A percentile compares a stretch with the other conserved stretches of the same genome.
Conservation (phyloP, 2,888 invertebrate species). For the Cremastinae sp. region DNA sequence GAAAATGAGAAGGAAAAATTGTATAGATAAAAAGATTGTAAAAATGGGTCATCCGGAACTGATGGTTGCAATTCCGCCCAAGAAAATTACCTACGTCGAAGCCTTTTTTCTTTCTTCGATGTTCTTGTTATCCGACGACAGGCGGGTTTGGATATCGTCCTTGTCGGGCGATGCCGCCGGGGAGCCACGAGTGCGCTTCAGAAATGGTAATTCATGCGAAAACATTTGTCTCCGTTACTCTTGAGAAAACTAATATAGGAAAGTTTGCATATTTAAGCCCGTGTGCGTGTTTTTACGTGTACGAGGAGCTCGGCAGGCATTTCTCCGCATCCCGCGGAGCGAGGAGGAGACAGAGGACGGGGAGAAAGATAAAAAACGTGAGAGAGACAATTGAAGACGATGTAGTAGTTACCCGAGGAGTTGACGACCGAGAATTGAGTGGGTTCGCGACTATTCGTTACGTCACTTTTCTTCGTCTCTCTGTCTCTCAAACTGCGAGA, state of each 20-base stretch:
- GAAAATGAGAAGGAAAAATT: slow-evolving; percentile 5
- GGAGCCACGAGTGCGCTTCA: slow-evolving; percentile 16
- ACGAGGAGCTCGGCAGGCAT: slow-evolving; percentile 1
- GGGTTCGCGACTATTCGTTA: slow-evolving; percentile 54
- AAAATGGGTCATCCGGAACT: slow-evolving; percentile 15
- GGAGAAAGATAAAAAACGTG: not conserved
- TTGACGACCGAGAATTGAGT: slow-evolving; percentile 55
- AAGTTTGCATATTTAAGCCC: slow-evolving; percentile 30
- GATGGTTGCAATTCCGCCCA: slow-evolving; percentile 54
- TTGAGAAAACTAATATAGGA: slow-evolving; percentile 48
- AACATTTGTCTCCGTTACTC: slow-evolving; percentile 47
- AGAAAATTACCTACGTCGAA: slow-evolving; percentile 49
- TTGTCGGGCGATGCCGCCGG: slow-evolving; percentile 1
- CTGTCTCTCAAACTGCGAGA: not conserved
- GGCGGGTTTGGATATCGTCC: not conserved
- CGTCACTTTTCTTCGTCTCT: slow-evolving; percentile 27
- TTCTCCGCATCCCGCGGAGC: slow-evolving; percentile 9
- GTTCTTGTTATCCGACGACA: slow-evolving; percentile 30
- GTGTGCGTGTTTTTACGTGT: slow-evolving; percentile 6
- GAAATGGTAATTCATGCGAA: slow-evolving; percentile 16
- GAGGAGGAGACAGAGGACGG: not conserved
- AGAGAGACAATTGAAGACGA: slow-evolving; percentile 51
- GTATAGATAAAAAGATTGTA: not conserved
- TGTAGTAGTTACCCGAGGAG: slow-evolving; percentile 50
- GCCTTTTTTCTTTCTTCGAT: slow-evolving; percentile 10